Conservation (phyloP, 2,113 vertebrate species). For the Raja brachyura region DNA sequence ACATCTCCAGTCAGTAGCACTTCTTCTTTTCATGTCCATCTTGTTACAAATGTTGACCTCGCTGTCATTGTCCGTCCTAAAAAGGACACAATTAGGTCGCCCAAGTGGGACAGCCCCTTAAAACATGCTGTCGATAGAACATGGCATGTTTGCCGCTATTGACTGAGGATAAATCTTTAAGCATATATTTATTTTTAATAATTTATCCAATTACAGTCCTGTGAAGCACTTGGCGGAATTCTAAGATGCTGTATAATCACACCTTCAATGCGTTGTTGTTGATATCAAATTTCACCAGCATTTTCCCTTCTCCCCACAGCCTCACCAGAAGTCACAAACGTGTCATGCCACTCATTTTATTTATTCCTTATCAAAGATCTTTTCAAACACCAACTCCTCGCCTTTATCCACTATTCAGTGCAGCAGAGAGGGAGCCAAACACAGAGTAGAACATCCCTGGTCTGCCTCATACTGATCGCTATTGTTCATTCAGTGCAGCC, state of each 20-base stretch:
- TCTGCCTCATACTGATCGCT: background rate
- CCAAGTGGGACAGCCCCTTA: too few relatives aligned
- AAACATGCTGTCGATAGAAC: too few relatives aligned
- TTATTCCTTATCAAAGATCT: slow-evolving; percentile 4
- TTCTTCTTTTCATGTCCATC: too few relatives aligned
- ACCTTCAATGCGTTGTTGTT: background rate
- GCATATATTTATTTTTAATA: background rate
- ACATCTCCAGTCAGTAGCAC: too few relatives aligned
- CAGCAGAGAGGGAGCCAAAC: background rate
- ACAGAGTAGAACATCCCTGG: background rate
- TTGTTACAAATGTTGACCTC: too few relatives aligned
- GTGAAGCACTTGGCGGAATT: background rate
- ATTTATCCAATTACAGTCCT: background rate
- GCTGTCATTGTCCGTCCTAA: too few relatives aligned
- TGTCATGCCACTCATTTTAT: background rate
- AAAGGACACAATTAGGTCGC: too few relatives aligned
- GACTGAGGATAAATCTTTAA: too few relatives aligned
- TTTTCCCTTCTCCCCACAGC: too few relatives aligned
- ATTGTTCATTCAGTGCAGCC: slow-evolving; percentile 29
- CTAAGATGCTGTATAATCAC: background rate
- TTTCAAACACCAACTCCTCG: background rate
- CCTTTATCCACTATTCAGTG: background rate
- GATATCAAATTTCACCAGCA: background rate
- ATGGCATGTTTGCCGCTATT: too few relatives aligned
- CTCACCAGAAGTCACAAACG: too few relatives aligned